Evolutionary conservation across 2,888 invertebrate genomes (phyloP), one percentile per base, ranked within the genome.

Genomic region (Sinhomidia bicolor): DNA sequence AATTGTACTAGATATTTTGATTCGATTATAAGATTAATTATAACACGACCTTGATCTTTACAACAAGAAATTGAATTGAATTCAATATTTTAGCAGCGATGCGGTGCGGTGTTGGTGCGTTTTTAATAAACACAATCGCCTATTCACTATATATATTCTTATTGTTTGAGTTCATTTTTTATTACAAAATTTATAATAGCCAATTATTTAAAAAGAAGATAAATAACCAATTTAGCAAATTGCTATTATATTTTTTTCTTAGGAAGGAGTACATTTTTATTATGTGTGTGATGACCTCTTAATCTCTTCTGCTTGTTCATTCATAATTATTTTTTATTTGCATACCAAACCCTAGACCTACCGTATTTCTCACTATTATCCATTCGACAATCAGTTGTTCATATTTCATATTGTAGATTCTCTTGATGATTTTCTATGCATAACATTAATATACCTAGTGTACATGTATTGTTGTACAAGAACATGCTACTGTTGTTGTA

Each of bases 241-340:
- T 47, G 17, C 14, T 54, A 1, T 54, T 7, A 3, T 54, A 17
- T 54, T 17, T n/a, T n/a, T 54, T 54, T 54, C 17, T 5, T 54
- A 14, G 3, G 51, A 17, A 17, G 17, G 17, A 54, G 17, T 17
- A 62, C 23, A 9, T 29, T 29, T 62, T 62, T 29, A 62, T 62
- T 62, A 14, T 62, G 62, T 62, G 62, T 62, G 29, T 60, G 60
- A 54, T 57, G 57, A 62, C 29, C 29, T 62, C 62, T 62, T 62
- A 62, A 29, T 62, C 26, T 62, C 62, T 12, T 29, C 62, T 54
- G n/a, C 17, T n/a, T 54, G 4, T 29, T 14, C 57, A 6, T 57
- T 57, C 54, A n/a, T 6, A 54, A n/a, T 54, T n/a, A 54, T 54
- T 5, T 17, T 36, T 36, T 54, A 54, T 54, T 36, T 36, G 36